A percentile compares a stretch with the other conserved stretches of the same genome.
Evolutionary conservation across 2,113 vertebrate genomes (phyloP).

Genomic region (Engraulis encrasicolus): DNA sequence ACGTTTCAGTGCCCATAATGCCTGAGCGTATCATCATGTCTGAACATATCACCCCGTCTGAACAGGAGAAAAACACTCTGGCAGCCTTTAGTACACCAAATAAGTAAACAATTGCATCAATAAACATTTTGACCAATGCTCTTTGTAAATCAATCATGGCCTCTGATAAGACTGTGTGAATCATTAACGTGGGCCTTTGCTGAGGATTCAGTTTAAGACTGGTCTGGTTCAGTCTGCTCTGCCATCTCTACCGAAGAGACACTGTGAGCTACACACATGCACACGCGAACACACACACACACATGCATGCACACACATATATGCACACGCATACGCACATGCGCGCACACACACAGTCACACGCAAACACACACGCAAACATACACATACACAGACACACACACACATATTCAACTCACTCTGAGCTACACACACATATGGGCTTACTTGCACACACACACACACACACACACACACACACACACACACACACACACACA

Average conservation of each 20-base stretch:
- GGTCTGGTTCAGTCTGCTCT: conserved; percentile 61
- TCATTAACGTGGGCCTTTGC: conserved; percentile 81
- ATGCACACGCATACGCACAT: neutral
- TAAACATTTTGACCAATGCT: conserved; percentile 75
- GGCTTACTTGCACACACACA: no score
- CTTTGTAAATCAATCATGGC: conserved; percentile 83
- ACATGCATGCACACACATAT: neutral
- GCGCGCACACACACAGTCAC: neutral
- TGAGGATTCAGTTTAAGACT: conserved; percentile 73
- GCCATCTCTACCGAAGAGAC: conserved; percentile 65
- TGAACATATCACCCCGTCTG: conserved; percentile 32
- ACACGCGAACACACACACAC: neutral
- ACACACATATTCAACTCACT: neutral
- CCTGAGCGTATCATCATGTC: conserved; percentile 24
- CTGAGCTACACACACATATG: neutral
- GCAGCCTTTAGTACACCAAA: conserved; percentile 67
- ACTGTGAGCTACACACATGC: neutral
- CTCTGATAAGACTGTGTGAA: conserved; percentile 73
- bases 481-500: neutral
- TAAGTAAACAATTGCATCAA: conserved; percentile 84
- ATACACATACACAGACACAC: neutral
- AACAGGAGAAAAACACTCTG: conserved; percentile 53
- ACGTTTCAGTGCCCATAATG: neutral
- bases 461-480: neutral
- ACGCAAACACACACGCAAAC: no score